Conservation (phyloP, 2,797 vertebrate genomes). For the Geranospiza caerulescens region DNA sequence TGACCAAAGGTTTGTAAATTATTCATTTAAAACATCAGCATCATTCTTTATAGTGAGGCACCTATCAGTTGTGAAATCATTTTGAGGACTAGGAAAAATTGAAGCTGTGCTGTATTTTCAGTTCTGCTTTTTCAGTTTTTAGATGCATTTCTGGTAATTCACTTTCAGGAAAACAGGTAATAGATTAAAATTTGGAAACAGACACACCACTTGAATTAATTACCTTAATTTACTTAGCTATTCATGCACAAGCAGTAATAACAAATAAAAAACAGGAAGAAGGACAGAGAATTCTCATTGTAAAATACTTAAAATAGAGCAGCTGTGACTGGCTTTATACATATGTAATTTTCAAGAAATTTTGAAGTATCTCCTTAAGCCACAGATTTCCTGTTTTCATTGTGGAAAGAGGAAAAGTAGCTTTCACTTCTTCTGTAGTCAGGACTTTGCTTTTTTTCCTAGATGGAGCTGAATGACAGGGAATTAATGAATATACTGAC, state of each 20-base stretch:
- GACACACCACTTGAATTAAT: neutral
- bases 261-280: neutral
- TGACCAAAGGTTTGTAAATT: neutral
- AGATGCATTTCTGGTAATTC: neutral
- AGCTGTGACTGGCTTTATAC: neutral
- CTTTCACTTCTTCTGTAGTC: neutral
- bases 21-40: neutral
- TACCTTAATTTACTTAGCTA: neutral
- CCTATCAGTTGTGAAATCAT: neutral
- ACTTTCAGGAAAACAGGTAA: neutral
- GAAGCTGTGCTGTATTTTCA: neutral
- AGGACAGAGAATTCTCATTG: neutral
- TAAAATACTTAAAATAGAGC: neutral
- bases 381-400: neutral
- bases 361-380: neutral
- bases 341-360: neutral
- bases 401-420: neutral
- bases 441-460: neutral
- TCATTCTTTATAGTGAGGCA: neutral
- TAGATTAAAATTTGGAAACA: neutral
- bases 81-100: neutral
- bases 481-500: neutral
- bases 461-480: neutral
- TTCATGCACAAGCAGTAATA: neutral
- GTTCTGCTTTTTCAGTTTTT: neutral